phyloP scores from a whole-genome alignment of 2,797 vertebrate genomes.

The Pantherophis vulpinus region DNA sequence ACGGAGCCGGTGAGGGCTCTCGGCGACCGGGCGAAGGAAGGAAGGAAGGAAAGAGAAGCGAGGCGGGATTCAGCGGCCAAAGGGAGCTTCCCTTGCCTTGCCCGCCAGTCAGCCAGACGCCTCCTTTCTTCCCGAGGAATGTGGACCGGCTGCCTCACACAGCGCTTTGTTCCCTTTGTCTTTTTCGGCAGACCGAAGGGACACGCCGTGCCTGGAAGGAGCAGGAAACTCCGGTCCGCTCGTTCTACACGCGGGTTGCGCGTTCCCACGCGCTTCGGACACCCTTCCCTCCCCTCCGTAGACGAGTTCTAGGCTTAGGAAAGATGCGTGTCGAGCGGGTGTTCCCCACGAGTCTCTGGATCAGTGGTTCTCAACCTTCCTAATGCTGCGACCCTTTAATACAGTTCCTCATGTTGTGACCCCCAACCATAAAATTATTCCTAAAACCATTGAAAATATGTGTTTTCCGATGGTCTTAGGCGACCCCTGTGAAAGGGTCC shows the following conservation, averaged over 20 bases:
- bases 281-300: too few relatives aligned
- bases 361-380: too few relatives aligned
- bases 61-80: fast-evolving
- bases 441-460: too few relatives aligned
- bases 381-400: too few relatives aligned
- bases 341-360: neutral
- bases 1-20: too few relatives aligned
- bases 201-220: neutral
- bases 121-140: neutral
- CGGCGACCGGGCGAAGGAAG: neutral
- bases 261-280: neutral
- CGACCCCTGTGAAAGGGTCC: too few relatives aligned
- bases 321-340: neutral
- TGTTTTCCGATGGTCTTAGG: too few relatives aligned
- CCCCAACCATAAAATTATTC: too few relatives aligned
- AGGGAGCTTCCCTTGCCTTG: neutral
- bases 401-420: too few relatives aligned
- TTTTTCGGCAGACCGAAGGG: neutral
- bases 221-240: neutral
- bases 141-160: too few relatives aligned
- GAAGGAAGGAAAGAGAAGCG: neutral
- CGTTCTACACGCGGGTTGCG: neutral
- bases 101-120: too few relatives aligned
- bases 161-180: neutral
- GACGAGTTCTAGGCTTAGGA: neutral